Percentiles rank a stretch among this genome's conserved stretches.
Conservation (phyloP, 2,797 vertebrate genomes). For the Bucorvus abyssinicus region DNA sequence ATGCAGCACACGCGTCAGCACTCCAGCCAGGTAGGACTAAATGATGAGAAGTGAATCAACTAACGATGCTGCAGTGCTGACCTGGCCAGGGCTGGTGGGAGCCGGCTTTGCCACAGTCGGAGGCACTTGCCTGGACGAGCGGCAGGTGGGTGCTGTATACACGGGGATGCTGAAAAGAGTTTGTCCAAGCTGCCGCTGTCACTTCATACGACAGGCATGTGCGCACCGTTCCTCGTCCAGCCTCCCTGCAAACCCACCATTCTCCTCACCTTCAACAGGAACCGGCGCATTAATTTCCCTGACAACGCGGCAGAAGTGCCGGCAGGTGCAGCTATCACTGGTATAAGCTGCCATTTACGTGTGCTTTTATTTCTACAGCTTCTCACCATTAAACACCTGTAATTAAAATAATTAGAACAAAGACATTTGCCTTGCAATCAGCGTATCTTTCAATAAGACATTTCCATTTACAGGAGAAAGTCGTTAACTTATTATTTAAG, state of each 20-base stretch:
- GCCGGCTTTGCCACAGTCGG: not conserved
- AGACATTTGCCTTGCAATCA: constrained; percentile 70
- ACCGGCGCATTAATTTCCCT: not conserved
- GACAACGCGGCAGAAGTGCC: not conserved
- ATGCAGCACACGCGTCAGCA: not conserved
- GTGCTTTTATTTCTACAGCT: constrained; percentile 69
- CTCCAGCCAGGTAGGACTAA: not conserved
- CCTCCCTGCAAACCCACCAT: not conserved
- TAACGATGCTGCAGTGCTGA: not conserved
- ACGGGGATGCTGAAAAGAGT: rapidly evolving
- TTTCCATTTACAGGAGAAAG: constrained; percentile 64
- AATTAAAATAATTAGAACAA: constrained; percentile 75
- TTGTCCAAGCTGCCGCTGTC: not conserved
- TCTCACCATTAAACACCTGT: constrained; percentile 63
- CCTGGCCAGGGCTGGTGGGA: not conserved
- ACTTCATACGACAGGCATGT: rapidly evolving
- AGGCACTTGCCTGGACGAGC: rapidly evolving
- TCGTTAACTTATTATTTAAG: constrained; percentile 67
- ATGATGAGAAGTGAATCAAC: not conserved
- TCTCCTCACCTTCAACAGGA: not conserved
- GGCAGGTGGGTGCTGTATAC: not conserved
- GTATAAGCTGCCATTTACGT: constrained; percentile 37
- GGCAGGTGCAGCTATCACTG: constrained; percentile 35
- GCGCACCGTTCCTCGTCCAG: rapidly evolving
- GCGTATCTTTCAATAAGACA: constrained; percentile 61